These are phyloP conservation scores for Dromius quadrimaculatus DNA, from an alignment of 2,888 invertebrate genomes.

Conservation along the genomic window DNA sequence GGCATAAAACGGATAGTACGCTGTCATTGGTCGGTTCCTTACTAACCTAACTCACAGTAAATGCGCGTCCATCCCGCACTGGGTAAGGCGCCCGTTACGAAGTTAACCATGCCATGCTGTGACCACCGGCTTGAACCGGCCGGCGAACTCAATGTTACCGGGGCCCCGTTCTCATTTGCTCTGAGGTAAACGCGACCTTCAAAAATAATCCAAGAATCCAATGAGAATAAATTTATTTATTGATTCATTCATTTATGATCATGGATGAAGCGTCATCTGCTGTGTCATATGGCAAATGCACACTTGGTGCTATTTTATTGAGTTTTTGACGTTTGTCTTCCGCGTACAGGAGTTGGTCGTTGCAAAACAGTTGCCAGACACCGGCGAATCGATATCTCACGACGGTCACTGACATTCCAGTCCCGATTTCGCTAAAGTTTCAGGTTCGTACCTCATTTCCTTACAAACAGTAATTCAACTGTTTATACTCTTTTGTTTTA, in stretches of 20 bases:
- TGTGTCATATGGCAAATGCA: slow-evolving; percentile 43
- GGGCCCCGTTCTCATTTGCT: slow-evolving; percentile 45
- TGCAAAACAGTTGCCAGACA: slow-evolving; percentile 38
- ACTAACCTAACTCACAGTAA: slow-evolving; percentile 55
- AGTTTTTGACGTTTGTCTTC: slow-evolving; percentile 26
- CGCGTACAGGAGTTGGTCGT: slow-evolving; percentile 24
- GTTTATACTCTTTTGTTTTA: not conserved
- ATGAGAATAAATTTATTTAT: slow-evolving; percentile 21
- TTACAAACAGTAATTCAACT: not conserved
- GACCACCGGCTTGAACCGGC: slow-evolving; percentile 49
- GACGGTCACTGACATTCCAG: slow-evolving; percentile 75
- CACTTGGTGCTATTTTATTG: slow-evolving; percentile 16
- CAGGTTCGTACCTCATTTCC: slow-evolving; percentile 22
- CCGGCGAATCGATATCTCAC: slow-evolving; percentile 55
- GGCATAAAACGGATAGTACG: slow-evolving; percentile 78
- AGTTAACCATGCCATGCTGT: slow-evolving; percentile 33
- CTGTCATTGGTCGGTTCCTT: slow-evolving; percentile 73
- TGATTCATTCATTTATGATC: slow-evolving; percentile 28
- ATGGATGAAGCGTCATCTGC: slow-evolving; percentile 35
- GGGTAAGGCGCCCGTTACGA: slow-evolving; percentile 55
- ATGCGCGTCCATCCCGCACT: slow-evolving; percentile 54
- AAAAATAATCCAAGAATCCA: slow-evolving; percentile 23
- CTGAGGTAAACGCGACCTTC: slow-evolving; percentile 43
- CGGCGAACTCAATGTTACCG: slow-evolving; percentile 53
- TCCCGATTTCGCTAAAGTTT: slow-evolving; percentile 55